phyloP scores from a whole-genome alignment of 2,797 vertebrate genomes.

The Argya squamiceps region DNA sequence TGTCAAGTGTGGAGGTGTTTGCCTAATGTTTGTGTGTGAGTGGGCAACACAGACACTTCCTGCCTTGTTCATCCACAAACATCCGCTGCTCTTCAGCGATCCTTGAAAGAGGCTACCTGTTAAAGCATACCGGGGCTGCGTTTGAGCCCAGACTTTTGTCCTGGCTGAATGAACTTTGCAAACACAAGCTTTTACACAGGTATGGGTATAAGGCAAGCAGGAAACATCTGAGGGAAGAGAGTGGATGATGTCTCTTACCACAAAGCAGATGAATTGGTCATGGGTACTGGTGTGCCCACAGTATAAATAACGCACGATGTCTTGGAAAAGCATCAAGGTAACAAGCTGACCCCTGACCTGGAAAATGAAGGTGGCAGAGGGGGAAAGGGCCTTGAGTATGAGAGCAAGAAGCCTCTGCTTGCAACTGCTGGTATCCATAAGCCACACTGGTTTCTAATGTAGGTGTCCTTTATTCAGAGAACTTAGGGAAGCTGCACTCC shows the following conservation, averaged over 20 bases:
- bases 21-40: not conserved
- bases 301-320: fast-evolving
- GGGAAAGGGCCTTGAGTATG: not conserved
- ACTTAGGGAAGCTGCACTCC: not conserved
- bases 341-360: not conserved
- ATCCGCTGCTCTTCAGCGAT: not conserved
- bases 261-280: not conserved
- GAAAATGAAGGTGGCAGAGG: not conserved
- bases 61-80: not conserved
- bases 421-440: not conserved
- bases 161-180: not conserved
- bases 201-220: not conserved
- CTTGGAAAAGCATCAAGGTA: not conserved
- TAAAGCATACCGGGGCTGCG: not conserved
- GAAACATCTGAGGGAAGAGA: not conserved
- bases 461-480: not conserved
- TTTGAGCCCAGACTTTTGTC: not conserved
- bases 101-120: not conserved
- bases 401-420: not conserved
- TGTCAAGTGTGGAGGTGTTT: not conserved
- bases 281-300: not conserved
- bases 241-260: not conserved
- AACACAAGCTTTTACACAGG: not conserved
- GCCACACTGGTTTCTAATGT: not conserved
- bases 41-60: not conserved